Evolutionary conservation across 1,140 invertebrate species (phyloP).

Genomic region (Bombus waltoni): DNA sequence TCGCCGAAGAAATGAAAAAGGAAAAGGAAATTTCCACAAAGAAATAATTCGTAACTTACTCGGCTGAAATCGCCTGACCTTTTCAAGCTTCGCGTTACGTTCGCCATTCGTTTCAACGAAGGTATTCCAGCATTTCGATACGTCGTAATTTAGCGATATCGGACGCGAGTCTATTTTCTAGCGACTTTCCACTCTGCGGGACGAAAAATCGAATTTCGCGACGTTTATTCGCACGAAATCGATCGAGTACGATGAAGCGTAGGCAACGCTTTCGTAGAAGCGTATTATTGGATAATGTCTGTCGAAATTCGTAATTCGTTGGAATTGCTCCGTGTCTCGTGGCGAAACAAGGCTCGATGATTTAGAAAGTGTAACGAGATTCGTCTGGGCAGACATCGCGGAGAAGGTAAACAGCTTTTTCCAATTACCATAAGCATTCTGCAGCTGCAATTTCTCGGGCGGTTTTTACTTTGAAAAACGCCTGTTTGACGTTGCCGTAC

Average conservation of each 20-base stretch:
- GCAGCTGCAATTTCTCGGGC: not conserved
- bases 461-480: not conserved
- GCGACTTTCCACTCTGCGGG: not conserved
- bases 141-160: not conserved
- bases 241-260: not conserved
- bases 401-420: slow-evolving; percentile 24
- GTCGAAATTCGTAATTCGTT: not conserved
- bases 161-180: not conserved
- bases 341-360: slow-evolving; percentile 11
- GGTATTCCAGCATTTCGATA: too few relatives aligned
- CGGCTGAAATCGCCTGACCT: too few relatives aligned
- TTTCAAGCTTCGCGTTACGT: too few relatives aligned
- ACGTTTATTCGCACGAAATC: not conserved
- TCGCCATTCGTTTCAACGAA: too few relatives aligned
- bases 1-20: too few relatives aligned
- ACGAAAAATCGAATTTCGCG: not conserved
- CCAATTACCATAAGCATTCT: slow-evolving; percentile 19
- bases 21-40: too few relatives aligned
- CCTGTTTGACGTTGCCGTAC: not conserved
- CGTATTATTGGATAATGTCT: not conserved
- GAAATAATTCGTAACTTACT: too few relatives aligned
- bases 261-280: not conserved
- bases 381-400: slow-evolving; percentile 17
- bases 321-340: not conserved
- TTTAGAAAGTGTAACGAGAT: slow-evolving; percentile 48